Evolutionary conservation across 2,888 invertebrate genomes (phyloP), one percentile per base, ranked within the genome.

Genomic region (Rotaria socialis): DNA sequence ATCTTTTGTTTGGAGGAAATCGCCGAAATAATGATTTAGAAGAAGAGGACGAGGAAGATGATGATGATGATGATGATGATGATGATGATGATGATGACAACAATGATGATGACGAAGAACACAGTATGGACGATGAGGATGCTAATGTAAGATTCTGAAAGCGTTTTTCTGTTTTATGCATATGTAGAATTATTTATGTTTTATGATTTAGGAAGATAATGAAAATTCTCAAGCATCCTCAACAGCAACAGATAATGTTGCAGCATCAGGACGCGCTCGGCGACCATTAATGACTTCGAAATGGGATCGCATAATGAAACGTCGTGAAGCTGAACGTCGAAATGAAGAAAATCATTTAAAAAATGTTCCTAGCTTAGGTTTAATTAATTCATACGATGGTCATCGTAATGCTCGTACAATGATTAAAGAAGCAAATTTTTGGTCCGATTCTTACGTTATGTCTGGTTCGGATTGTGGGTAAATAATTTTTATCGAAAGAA

Each of bases 321-420:
- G 55, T 52, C 85, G 85, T 60, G 58, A 85, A 85, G 24, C 47
- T 47, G 80, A 80, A 47, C 80, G 80, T 24, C 22, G 47, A n/a
- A 22, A 80, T 47, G 80, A 80, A 80, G 80, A 80, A 80, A 47
- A 80, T n/a, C 43, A 47, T 24, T n/a, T 80, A 47, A 43, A 80
- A 80, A 47, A 47, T 80, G 47, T 80, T 11, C 80, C 80, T n/a
- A 80, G 80, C n/a, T 14, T 47, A n/a, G n/a, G 47, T 47, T 80
- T 80, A 47, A 80, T 80, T 47, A 80, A 80, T 86, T 87, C 85
- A 88, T 96, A 94, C 92, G 94, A 96, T 88, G 98, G 98, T 0
- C 97, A 97, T 91, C 96, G 96, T 90, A 98, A 98, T 92, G 96
- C 96, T n/a, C 96, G 96, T 56, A 99, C 98, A 27, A 91, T 94